Percentiles rank a stretch among this genome's conserved stretches.
These are phyloP conservation scores for Cotesia chilonis DNA, from an alignment of 1,140 invertebrate species.

Conservation along the genomic window DNA sequence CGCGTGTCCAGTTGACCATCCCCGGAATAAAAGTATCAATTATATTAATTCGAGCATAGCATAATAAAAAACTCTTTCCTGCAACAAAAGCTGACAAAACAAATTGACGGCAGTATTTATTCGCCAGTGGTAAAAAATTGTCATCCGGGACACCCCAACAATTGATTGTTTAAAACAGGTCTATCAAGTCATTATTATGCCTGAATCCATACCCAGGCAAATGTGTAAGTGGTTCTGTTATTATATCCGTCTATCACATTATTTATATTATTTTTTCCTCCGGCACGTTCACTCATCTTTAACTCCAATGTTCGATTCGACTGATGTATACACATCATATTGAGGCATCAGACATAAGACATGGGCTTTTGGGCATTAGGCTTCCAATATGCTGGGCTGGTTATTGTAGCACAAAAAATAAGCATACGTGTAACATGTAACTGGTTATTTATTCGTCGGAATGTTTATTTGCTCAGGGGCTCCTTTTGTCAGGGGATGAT, in stretches of 20 bases:
- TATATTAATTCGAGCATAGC: no score
- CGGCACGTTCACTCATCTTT: neutral
- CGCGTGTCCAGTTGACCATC: no score
- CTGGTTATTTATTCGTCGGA: conserved; percentile 61
- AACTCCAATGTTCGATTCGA: neutral
- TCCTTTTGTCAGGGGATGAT: conserved; percentile 49
- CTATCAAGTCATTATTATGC: conserved; percentile 1
- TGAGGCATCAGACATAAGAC: no score
- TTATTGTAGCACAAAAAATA: neutral
- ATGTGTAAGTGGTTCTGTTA: no score
- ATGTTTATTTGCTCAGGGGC: conserved; percentile 64
- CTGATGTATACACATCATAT: no score
- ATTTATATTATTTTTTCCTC: conserved; percentile 16
- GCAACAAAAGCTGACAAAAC: no score
- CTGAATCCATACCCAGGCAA: neutral
- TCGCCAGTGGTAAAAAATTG: no score
- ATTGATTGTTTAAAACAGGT: no score
- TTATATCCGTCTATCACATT: neutral
- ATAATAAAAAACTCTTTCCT: no score
- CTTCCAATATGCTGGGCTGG: neutral
- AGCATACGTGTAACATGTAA: conserved; percentile 55
- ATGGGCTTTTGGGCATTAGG: neutral
- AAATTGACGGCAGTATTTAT: no score
- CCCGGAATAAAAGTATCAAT: no score
- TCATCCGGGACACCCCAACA: no score